Evolutionary conservation across 2,888 invertebrate species (phyloP), one percentile per base, ranked within the genome.

Genomic region (Netelia melanura): DNA sequence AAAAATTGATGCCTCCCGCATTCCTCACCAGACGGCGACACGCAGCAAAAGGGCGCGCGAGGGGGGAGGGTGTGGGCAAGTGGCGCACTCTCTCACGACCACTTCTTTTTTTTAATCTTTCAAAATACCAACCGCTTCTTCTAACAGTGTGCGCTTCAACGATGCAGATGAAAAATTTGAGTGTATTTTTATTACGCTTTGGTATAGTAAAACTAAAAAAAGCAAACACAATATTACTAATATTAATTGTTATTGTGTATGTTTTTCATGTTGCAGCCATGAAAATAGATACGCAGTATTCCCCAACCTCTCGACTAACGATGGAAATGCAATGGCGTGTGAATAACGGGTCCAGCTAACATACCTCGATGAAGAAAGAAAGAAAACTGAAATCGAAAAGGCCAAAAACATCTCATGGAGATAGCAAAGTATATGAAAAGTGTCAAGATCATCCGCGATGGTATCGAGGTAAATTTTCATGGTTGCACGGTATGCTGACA

Each of bases 11-110:
- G 87, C 81, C 92, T 92, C 70, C 48, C 89, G 75, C 93, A 93
- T 93, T 93, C 93, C 92, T 93, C 93, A 90, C 62, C 86, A 91
- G 93, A 75, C 86, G 87, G 89, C 90, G 88, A 83, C 79, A 79
- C 70, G 21, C 38, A 25, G 56, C 44, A 76, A 71, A 74, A 75
- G 70, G 76, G 74, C 68, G 64, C 56, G 38, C 23, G 52, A 38
- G 43, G 61, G 58, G 74, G n/a, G 54, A 67, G 23, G 21, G 17
- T 11, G 23, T 23, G 62, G 64, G 78, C 81, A 81, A 74, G 80
- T 81, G 84, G 81, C 85, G 71, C 86, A 81, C 86, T 77, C 64
- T 72, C 81, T 72, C 71, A 17, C 71, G 23, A 68, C 65, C 64
- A 74, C 64, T 77, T 77, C 71, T 62, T 65, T 56, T 70, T 79